A percentile compares a stretch with the other conserved stretches of the same genome.
These are phyloP conservation scores for Thinocorus orbignyianus DNA, from an alignment of 2,113 vertebrate species.

Conservation along the genomic window DNA sequence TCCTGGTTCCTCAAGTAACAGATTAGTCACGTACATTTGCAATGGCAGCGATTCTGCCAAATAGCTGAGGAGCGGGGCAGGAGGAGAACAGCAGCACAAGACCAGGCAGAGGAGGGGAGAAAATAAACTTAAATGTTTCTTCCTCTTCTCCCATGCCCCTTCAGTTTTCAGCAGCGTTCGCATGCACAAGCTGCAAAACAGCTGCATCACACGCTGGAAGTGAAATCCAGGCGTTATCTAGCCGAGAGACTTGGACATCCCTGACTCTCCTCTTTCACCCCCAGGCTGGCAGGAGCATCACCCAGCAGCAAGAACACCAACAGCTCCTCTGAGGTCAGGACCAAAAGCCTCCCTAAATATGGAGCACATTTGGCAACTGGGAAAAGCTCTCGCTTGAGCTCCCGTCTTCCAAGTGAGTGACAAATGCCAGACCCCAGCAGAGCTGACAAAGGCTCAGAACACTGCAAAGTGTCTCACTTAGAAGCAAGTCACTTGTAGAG, in stretches of 20 bases:
- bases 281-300: neutral
- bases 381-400: neutral
- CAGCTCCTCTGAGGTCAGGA: neutral
- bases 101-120: neutral
- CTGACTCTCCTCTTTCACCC: neutral
- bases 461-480: neutral
- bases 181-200: neutral
- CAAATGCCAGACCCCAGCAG: neutral
- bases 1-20: slow-evolving; percentile 45
- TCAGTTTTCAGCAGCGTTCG: neutral
- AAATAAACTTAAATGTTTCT: neutral
- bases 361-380: neutral
- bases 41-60: slow-evolving; percentile 32
- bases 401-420: neutral
- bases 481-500: neutral
- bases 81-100: neutral
- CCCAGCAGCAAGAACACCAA: neutral
- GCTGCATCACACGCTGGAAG: neutral
- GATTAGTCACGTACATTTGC: slow-evolving; percentile 59
- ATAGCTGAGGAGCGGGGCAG: neutral
- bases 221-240: neutral
- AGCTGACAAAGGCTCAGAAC: neutral
- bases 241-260: neutral
- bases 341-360: neutral
- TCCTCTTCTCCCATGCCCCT: neutral